Percentiles rank a stretch among this genome's conserved stretches.
phyloP scores from a whole-genome alignment of 2,113 vertebrate genomes.

The Heliornis fulica region DNA sequence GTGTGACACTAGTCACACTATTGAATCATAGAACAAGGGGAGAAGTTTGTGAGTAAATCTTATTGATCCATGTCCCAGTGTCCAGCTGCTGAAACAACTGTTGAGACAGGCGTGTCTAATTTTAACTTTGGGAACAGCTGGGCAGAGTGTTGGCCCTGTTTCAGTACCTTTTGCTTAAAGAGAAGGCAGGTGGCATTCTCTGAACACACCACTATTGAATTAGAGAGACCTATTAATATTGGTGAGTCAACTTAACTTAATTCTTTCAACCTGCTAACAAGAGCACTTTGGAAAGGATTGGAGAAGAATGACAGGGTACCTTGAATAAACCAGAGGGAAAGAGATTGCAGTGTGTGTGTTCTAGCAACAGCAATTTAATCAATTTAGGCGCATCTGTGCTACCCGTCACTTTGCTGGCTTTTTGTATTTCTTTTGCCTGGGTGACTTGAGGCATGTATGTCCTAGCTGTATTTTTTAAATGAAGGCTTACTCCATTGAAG shows the following conservation, averaged over 20 bases:
- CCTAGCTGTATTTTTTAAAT: not conserved
- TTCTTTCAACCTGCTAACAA: conserved; percentile 56
- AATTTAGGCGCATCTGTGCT: conserved; percentile 9
- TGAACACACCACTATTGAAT: conserved; percentile 29
- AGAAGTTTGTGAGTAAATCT: not conserved
- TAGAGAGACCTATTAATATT: conserved; percentile 57
- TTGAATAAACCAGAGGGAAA: not conserved
- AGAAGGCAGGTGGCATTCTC: conserved; percentile 57
- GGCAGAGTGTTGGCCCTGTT: not conserved
- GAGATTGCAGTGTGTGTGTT: not conserved
- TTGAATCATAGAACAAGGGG: not conserved
- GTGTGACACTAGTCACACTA: not conserved
- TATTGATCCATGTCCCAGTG: not conserved
- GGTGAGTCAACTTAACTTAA: conserved; percentile 57
- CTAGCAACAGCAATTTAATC: conserved; percentile 4
- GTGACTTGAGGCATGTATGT: not conserved
- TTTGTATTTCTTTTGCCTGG: not conserved
- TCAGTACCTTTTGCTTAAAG: conserved; percentile 11
- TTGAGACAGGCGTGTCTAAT: conserved; percentile 29
- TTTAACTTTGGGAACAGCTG: conserved; percentile 37
- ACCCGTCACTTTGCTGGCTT: not conserved
- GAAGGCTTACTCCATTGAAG: not conserved
- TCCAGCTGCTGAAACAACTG: conserved; percentile 42
- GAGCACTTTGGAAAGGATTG: conserved; percentile 23
- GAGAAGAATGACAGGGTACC: not conserved